A percentile compares a stretch with the other conserved stretches of the same genome.
These are phyloP conservation scores for Cotesia typhae DNA, from an alignment of 1,140 invertebrate species.

Conservation along the genomic window DNA sequence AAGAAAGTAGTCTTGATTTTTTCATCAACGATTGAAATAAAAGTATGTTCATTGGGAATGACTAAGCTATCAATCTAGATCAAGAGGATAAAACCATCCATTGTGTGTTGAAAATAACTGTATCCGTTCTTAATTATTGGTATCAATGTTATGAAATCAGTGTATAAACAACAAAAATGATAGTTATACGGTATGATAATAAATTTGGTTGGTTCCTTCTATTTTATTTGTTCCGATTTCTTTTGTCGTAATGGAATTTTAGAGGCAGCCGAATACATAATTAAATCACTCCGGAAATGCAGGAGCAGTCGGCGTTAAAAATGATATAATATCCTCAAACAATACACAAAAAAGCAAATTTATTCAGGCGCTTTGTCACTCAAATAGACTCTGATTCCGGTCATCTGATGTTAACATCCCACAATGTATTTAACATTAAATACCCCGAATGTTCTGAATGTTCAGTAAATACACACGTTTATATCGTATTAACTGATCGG, in stretches of 20 bases:
- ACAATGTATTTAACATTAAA: neutral
- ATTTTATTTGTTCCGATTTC: too few species aligned
- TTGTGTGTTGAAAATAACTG: neutral
- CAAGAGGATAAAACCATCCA: neutral
- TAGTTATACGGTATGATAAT: too few species aligned
- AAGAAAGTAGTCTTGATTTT: too few species aligned
- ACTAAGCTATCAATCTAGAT: slow-evolving; percentile 2
- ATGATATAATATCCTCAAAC: slow-evolving; percentile 15
- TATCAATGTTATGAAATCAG: too few species aligned
- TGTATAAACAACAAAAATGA: too few species aligned
- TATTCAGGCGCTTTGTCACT: neutral
- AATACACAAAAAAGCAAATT: slow-evolving; percentile 12
- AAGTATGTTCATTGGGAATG: neutral
- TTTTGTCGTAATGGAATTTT: too few species aligned
- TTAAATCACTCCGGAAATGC: slow-evolving; percentile 12
- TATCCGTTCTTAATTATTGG: too few species aligned
- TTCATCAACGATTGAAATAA: too few species aligned
- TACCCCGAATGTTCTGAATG: neutral
- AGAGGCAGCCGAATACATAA: neutral
- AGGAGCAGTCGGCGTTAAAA: slow-evolving; percentile 1
- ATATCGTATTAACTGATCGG: slow-evolving; percentile 5
- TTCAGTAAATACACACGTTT: neutral
- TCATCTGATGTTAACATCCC: neutral
- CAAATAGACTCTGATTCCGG: slow-evolving; percentile 11
- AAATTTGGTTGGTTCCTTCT: too few species aligned